Percentiles rank a stretch among this genome's conserved stretches.
phyloP scores from a whole-genome alignment of 2,113 vertebrate species.

The Ploceus nigricollis region DNA sequence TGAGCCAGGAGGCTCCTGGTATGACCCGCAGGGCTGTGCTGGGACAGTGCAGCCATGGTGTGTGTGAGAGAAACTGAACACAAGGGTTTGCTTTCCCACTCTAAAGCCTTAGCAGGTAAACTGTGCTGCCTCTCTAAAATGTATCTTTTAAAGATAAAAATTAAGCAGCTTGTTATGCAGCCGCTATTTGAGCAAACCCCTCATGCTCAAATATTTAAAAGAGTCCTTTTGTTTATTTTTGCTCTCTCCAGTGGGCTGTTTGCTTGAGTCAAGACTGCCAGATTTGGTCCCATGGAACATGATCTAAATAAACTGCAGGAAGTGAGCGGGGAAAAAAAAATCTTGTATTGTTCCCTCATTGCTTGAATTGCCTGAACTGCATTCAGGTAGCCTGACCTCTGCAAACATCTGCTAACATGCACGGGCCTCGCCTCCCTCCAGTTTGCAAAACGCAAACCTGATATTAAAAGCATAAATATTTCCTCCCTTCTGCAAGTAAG shows the following conservation, averaged over 20 bases:
- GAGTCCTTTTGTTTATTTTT: constrained; percentile 55
- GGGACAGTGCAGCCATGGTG: rapidly evolving
- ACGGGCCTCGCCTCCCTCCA: not conserved
- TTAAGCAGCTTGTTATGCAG: constrained; percentile 3
- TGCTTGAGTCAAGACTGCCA: constrained; percentile 54
- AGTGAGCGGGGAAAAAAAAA: not conserved
- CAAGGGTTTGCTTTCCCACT: not conserved
- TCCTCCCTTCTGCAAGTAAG: constrained; percentile 23
- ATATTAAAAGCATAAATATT: constrained; percentile 56
- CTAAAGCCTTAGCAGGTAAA: not conserved
- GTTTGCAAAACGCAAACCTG: not conserved
- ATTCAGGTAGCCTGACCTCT: constrained; percentile 61
- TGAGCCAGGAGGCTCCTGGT: not conserved
- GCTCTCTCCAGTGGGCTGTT: constrained; percentile 39
- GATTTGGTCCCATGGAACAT: constrained; percentile 48
- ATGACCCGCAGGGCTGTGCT: not conserved
- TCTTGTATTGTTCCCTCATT: constrained; percentile 40
- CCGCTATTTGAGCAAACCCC: not conserved
- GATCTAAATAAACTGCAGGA: constrained; percentile 64
- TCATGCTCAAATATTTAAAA: constrained; percentile 45
- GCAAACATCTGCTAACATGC: constrained; percentile 55
- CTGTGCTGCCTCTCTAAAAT: not conserved
- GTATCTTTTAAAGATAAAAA: constrained; percentile 22
- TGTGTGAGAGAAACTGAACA: not conserved
- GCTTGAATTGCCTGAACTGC: constrained; percentile 40